Evolutionary conservation across 1,140 invertebrate genomes (phyloP).

Genomic region (Gryllus bimaculatus): DNA sequence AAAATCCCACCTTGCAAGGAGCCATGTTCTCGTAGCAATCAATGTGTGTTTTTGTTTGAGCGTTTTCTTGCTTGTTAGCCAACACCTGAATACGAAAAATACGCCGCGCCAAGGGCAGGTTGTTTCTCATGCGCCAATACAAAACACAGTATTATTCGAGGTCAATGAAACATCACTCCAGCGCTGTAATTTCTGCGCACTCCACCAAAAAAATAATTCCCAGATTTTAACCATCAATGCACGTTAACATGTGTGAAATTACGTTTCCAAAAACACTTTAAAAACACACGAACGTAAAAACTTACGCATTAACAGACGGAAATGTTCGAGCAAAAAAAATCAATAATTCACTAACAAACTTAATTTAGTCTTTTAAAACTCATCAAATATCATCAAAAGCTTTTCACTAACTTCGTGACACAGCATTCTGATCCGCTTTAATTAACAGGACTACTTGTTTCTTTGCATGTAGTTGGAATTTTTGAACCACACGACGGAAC

Average conservation of each 20-base stretch:
- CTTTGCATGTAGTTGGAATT: slow-evolving; percentile 13
- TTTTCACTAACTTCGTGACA: neutral
- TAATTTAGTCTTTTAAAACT: neutral
- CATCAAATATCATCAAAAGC: slow-evolving; percentile 15
- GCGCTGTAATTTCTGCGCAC: neutral
- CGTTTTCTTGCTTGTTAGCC: neutral
- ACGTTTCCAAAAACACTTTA: slow-evolving; percentile 7
- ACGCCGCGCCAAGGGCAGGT: slow-evolving; percentile 33
- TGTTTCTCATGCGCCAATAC: slow-evolving; percentile 39
- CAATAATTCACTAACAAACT: slow-evolving; percentile 18
- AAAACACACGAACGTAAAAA: slow-evolving; percentile 12
- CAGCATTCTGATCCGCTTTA: neutral
- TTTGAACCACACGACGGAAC: slow-evolving; percentile 20
- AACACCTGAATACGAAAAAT: slow-evolving; percentile 14
- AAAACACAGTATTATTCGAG: slow-evolving; percentile 32
- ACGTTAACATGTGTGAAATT: slow-evolving; percentile 10
- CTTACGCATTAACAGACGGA: slow-evolving; percentile 21
- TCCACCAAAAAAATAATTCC: neutral
- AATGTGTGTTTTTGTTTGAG: neutral
- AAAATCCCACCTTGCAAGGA: neutral
- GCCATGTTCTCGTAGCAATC: neutral
- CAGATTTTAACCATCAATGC: neutral
- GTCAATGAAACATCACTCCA: slow-evolving; percentile 28
- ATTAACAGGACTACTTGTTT: slow-evolving; percentile 7
- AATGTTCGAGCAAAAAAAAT: slow-evolving; percentile 21